Base-by-base conservation (phyloP, 2,113 vertebrate species). In the Kobus ellipsiprymnus region DNA sequence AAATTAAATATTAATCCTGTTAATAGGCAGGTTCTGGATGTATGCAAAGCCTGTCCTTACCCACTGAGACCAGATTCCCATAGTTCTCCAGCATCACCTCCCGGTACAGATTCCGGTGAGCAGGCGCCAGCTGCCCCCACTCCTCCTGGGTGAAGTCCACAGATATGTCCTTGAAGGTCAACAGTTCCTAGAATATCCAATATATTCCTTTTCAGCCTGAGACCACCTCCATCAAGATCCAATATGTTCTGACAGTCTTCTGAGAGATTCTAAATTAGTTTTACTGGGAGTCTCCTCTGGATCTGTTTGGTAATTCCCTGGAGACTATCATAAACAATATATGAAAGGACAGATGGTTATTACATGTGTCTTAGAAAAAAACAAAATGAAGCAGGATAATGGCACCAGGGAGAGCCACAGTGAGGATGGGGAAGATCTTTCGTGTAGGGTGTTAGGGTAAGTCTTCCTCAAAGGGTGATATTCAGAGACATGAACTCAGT, bases 31-130 rank as follows among this genome's bases (percentile, higher is more conserved):
- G 27, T 86, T 85, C 44, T 81, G 57, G 86, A 48, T 50, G 4
- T 30, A n/a, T 19, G 27, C 36, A 59, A 11, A 30, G 14, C 78
- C 64, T 27, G 59, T 87, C 57, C 97, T 98, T 94, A 98, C 97
- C 98, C 88, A 98, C 97, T 67, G 97, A 97, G 19, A 98, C 95
- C 90, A 98, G 82, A 85, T 98, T 98, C 77, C 96, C 85, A 11
- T 98, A 98, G 94, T 98, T 98, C 88, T 98, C 98, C 88, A 98
- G 93, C 97, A 98, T 98, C 90, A 98, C 98, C 54, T 98, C 97
- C 60, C 96, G 97, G 52, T 98, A 98, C 59, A 98, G 60, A 67
- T 36, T 81, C 88, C 9, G 95, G 81, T 94, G 46, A 25, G 64
- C 62, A 74, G 81, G 97, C 40, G 85, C 40, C 77, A 98, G 81